Evolutionary conservation across 2,113 vertebrate genomes (phyloP), one percentile per base, ranked within the genome.

Genomic region (Pycnonotus jocosus): DNA sequence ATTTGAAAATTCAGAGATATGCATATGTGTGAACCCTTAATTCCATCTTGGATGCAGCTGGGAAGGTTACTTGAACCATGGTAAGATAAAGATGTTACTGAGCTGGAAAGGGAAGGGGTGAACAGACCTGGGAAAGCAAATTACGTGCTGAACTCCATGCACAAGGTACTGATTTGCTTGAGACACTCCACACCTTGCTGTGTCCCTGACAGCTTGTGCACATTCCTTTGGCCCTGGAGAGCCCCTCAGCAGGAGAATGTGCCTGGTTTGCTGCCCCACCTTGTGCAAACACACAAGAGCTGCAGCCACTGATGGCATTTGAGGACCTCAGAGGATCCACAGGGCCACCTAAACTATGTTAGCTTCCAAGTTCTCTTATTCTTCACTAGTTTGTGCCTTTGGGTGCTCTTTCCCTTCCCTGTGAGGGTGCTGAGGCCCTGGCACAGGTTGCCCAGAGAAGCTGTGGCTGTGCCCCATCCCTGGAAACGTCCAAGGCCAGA

Each of bases 281-380:
- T 44, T 44, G n/a, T 28, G 76, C 80, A 44, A 35, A 58, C 79
- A 42, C 4, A 12, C 2, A 1, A 30, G 53, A 85, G 58, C 70
- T 1, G 0, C 8, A 8, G 22, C 2, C 21, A 33, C 16, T 6
- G 48, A 3, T 1, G 5, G 61, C 35, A 9, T 33, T 1, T 4
- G 10, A 51, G 60, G 51, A 38, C 47, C 60, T 56, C 38, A 12
- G 4, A 31, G 69, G 37, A 15, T 42, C 21, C 60, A 35, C 73
- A 76, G 53, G 6, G 28, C 4, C 15, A 21, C 13, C 28, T 57
- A 5, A 7, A 5, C 20, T 24, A 20, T 17, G 1, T 53, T 60
- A 45, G n/a, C 42, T 58, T 53, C 57, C 19, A 58, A 42, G 5
- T 11, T 77, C 61, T 65, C 61, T 58, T 47, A 12, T 10, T 62